Evolutionary conservation across 1,140 invertebrate species (phyloP).

Genomic region (Pemphigus obesinymphae): DNA sequence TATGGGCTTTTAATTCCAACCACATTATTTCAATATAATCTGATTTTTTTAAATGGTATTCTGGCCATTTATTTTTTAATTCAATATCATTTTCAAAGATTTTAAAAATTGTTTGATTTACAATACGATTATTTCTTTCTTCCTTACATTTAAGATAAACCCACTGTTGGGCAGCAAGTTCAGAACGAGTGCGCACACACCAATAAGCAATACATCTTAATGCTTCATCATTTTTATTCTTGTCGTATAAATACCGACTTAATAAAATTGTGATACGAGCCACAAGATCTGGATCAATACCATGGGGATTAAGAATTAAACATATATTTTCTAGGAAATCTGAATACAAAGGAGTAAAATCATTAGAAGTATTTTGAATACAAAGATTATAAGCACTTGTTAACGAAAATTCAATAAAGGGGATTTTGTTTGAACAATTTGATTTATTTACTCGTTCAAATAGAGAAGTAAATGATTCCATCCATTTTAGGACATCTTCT

Average conservation of each 20-base stretch:
- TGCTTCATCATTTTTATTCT: constrained; percentile 13
- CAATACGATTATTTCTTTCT: constrained; percentile 1
- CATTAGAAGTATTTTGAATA: background rate
- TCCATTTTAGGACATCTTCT: constrained; percentile 11
- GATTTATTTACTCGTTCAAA: background rate
- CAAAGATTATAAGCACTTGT: constrained; percentile 36
- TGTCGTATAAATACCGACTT: constrained; percentile 18
- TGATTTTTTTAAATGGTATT: background rate
- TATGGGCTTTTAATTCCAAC: constrained; percentile 31
- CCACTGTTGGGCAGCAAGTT: constrained; percentile 30
- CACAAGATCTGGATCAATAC: constrained; percentile 25
- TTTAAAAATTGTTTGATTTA: constrained; percentile 23
- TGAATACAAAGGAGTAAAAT: background rate
- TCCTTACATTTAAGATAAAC: constrained; percentile 30
- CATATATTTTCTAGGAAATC: background rate
- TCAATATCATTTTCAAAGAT: background rate
- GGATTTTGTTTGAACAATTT: constrained; percentile 21
- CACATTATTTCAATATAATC: constrained; percentile 30
- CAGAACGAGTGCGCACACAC: constrained; percentile 10
- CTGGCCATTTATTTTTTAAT: background rate
- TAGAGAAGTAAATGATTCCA: background rate
- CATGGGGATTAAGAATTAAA: background rate
- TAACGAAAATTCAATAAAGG: constrained; percentile 33
- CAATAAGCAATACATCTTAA: constrained; percentile 23
- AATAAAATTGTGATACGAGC: constrained; percentile 19